Base-by-base conservation (phyloP, 2,113 vertebrate genomes). In the Tylochromis polylepis region DNA sequence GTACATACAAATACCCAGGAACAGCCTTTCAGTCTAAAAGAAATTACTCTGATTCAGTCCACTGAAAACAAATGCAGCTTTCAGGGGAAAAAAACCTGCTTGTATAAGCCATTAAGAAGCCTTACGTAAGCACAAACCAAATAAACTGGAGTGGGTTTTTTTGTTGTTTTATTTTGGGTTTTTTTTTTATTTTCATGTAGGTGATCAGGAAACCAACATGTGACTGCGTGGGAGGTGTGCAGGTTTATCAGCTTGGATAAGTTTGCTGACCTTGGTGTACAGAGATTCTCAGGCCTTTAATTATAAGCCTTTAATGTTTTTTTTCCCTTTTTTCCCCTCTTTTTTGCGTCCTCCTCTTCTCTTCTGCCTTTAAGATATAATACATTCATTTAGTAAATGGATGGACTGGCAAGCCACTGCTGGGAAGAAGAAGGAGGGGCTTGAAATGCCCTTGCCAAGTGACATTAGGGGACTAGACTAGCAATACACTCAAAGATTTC, bases 371-470 rank as follows among this genome's bases (percentile, higher is more conserved):
- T 82, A 75, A 89, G 88, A 93, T 93, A 81, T 91, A 93, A 91
- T 86, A 49, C 89, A 81, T 93, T 96, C 58, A 96, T 97, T 95
- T 95, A 86, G 91, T 91, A 96, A 96, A 96, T 96, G 95, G 95
- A 96, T 70, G 85, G 46, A 89, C 87, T 96, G 95, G 95, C 93
- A 88, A 85, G 72, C 83, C 41, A 27, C 49, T 79, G 83, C 75
- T 86, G 58, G 57, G 83, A 75, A 38, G 90, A 82, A 78, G 86
- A 79, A 60, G 85, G 83, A 29, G 62, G 89, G 57, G 82, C 36
- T 83, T 81, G 14, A 80, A 75, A 91, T 92, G 95, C 79, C 94
- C 94, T 95, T 95, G 94, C 88, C 84, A 89, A 91, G 90, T 62
- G 87, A 93, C 88, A 86, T 95, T 87, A 93, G 81, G 85, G 77